Base-by-base conservation (phyloP, 2,797 vertebrate genomes). In the Sphenodon punctatus region DNA sequence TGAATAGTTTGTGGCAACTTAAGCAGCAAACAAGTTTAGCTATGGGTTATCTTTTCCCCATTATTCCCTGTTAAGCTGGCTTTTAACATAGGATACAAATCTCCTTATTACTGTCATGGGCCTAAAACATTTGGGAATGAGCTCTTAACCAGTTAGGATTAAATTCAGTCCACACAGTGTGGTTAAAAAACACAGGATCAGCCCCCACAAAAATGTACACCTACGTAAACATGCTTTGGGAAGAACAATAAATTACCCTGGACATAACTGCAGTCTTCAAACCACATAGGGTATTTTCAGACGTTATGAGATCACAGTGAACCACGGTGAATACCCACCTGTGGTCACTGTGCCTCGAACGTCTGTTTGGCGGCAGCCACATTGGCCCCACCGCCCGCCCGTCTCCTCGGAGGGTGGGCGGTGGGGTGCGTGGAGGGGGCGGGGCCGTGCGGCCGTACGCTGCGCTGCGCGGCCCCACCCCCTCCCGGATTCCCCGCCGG, bases 41-140 rank as follows among this genome's bases (percentile, higher is more conserved):
- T 80, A 36, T 80, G 82, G 66, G 69, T 63, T 91, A 36, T 69
- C 90, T 89, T 91, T 91, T 68, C 70, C 45, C 4, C 10, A 36
- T 70, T 17, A 3, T 68, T 82, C 64, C 36, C 34, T 39, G 64
- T 39, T 4, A 10, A 80, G 46, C 27, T 71, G 32, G 2, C 17
- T 79, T 83, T 83, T 14, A 4, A 16, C 2, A 64, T 5, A 0
- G 0, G 25, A 1, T 60, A 9, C 41, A 66, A 13, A 51, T 2
- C 22, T 4, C 32, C 10, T 76, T 36, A 66, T n/a, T n/a, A n/a
- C 65, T 76, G 16, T 41, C n/a, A 16, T 10, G 34, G 23, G 0
- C 38, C 23, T 30, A 17, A 13, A 71, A 19, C 27, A 51, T 23
- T 43, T 85, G 58, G 38, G 7, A 53, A 64, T 2, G 14, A 14